Evolutionary conservation across 2,113 vertebrate species (phyloP).

Genomic region (Trachemys scripta): DNA sequence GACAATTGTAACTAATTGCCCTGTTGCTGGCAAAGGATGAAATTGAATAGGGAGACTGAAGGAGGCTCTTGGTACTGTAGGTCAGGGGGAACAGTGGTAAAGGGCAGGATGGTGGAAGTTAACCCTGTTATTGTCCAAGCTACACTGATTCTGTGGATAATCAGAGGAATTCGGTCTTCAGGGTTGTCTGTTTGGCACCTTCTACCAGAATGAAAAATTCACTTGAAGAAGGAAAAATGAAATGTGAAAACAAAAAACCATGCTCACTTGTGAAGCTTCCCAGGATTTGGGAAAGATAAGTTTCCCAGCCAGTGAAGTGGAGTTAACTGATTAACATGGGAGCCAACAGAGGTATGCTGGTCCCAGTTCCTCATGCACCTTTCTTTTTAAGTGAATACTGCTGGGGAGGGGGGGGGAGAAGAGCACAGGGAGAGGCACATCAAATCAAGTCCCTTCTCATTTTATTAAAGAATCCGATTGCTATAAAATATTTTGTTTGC

Average conservation of each 20-base stretch:
- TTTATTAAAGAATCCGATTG: conserved; percentile 10
- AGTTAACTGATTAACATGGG: background rate
- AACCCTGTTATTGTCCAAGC: background rate
- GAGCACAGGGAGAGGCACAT: background rate
- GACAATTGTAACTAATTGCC: background rate
- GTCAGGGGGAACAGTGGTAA: background rate
- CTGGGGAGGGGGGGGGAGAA: background rate
- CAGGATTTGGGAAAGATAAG: conserved; percentile 7
- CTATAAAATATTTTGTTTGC: conserved; percentile 43
- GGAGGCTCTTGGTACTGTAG: background rate
- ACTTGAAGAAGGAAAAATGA: background rate
- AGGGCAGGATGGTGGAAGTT: background rate
- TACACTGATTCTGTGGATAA: background rate
- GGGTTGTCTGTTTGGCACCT: background rate
- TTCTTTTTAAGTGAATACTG: conserved; percentile 4
- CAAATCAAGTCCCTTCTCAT: conserved; percentile 18
- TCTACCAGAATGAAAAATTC: background rate
- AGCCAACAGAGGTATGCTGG: background rate
- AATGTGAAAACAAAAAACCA: conserved; percentile 5
- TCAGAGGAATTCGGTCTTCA: background rate
- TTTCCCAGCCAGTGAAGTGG: too few species aligned
- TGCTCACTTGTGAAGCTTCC: background rate
- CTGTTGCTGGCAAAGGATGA: rapidly evolving
- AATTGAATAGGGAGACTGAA: background rate
- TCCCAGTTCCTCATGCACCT: background rate